Evolutionary conservation across 2,888 invertebrate genomes (phyloP).

Genomic region (Trimorus sp.): DNA sequence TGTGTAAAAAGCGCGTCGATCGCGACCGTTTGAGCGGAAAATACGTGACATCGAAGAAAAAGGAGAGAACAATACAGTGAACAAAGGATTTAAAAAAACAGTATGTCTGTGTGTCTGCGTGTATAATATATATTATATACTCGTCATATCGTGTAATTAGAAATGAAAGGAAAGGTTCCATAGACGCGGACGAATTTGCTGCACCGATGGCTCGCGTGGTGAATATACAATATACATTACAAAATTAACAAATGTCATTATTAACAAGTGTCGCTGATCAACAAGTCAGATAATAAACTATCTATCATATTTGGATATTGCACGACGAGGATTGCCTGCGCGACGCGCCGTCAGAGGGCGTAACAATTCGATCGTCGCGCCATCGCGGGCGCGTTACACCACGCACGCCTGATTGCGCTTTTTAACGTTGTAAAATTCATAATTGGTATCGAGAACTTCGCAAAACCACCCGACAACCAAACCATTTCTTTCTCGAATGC

Average conservation of each 20-base stretch:
- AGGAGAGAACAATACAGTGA: constrained; percentile 18
- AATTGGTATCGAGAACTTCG: too few species aligned
- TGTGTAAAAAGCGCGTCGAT: constrained; percentile 38
- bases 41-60: constrained; percentile 2
- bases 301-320: constrained; percentile 48
- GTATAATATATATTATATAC: constrained; percentile 54
- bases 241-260: constrained; percentile 59
- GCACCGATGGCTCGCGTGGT: constrained; percentile 32
- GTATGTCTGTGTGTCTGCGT: constrained; percentile 45
- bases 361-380: background rate
- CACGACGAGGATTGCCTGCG: constrained; percentile 32
- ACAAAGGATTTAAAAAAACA: constrained; percentile 54
- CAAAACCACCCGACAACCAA: too few species aligned
- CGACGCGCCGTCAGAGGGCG: constrained; percentile 24
- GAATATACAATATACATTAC: constrained; percentile 51
- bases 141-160: constrained; percentile 45
- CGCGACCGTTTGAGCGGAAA: constrained; percentile 1
- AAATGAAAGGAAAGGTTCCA: constrained; percentile 35
- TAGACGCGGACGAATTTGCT: constrained; percentile 50
- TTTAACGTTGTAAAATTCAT: too few species aligned
- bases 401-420: too few species aligned
- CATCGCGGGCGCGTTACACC: too few species aligned
- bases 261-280: constrained; percentile 63
- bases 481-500: too few species aligned
- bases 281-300: constrained; percentile 58